Base-by-base conservation (phyloP, 1,140 invertebrate species). In the Leucophenga varia region DNA sequence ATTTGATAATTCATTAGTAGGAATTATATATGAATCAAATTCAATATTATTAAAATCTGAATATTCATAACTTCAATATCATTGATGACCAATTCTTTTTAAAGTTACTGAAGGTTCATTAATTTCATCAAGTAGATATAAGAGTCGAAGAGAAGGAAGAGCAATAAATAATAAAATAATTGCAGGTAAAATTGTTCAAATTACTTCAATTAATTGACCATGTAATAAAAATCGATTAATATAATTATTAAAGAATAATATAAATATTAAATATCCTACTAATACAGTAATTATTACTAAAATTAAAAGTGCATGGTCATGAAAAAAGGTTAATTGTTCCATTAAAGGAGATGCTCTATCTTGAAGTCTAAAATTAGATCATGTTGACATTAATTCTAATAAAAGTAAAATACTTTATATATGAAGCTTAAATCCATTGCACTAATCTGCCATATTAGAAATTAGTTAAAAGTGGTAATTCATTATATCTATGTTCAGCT, bases 11-110 rank as follows among this genome's bases (percentile, higher is more conserved):
- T 78, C 60, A 64, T 75, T 76, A 45, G 46, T 47, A 13, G 74
- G 67, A 43, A 77, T 76, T 80, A 85, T 85, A 74, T 81, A 84
- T 13, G 82, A 83, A 65, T 86, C 81, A 80, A 85, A 84, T 75
- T 82, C 77, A 61, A 82, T 64, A 54, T 78, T 70, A 49, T 74
- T 67, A 77, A 84, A 81, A 76, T 83, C 79, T 49, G 76, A 76
- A 74, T 83, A 84, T 79, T 86, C 83, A 78, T 86, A 86, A 31
- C 65, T 78, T 82, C 84, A 86, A 64, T 84, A 85, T 79, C 82
- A 86, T 78, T 86, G 84, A 75, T 85, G 81, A 0, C 82, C 83
- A 61, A 83, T 78, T 39, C 75, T 68, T 80, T 85, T 86, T 64
- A 86, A 52, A 18, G 80, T 79, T 44, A 84, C 64, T 37, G 67